These are phyloP conservation scores for Zele albiditarsus DNA, from an alignment of 2,888 invertebrate species.

Conservation along the genomic window DNA sequence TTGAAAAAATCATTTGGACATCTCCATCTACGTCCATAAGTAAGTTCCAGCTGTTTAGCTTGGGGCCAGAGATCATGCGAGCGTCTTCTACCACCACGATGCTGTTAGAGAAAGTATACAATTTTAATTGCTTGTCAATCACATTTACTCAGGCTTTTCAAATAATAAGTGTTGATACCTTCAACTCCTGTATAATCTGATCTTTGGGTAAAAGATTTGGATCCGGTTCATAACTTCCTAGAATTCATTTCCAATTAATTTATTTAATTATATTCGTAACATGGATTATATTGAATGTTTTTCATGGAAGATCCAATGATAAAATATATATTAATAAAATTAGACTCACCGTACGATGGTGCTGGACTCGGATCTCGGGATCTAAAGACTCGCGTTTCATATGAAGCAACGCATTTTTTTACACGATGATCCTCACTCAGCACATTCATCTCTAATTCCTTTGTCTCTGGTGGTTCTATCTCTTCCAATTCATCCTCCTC, in stretches of 20 bases:
- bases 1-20: slow-evolving; percentile 91
- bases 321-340: slow-evolving; percentile 15
- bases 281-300: slow-evolving; percentile 24
- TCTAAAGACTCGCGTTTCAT: slow-evolving; percentile 66
- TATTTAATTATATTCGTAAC: slow-evolving; percentile 25
- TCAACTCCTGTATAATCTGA: slow-evolving; percentile 70
- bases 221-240: slow-evolving; percentile 70
- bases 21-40: slow-evolving; percentile 86
- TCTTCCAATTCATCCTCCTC: slow-evolving; percentile 59
- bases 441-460: slow-evolving; percentile 65
- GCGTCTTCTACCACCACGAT: slow-evolving; percentile 65
- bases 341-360: slow-evolving; percentile 61
- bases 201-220: slow-evolving; percentile 68
- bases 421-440: slow-evolving; percentile 66
- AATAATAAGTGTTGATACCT: slow-evolving; percentile 61
- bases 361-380: slow-evolving; percentile 65
- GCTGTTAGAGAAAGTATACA: slow-evolving; percentile 55
- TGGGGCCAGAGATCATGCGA: slow-evolving; percentile 75
- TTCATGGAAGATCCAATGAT: slow-evolving; percentile 1
- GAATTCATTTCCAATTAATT: slow-evolving; percentile 48
- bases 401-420: slow-evolving; percentile 69
- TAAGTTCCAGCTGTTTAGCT: slow-evolving; percentile 82
- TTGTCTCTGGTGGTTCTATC: slow-evolving; percentile 57
- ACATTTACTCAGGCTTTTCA: slow-evolving; percentile 6
- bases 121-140: slow-evolving; percentile 40